phyloP scores from a whole-genome alignment of 2,888 invertebrate genomes.

The Ethmia dodecea region DNA sequence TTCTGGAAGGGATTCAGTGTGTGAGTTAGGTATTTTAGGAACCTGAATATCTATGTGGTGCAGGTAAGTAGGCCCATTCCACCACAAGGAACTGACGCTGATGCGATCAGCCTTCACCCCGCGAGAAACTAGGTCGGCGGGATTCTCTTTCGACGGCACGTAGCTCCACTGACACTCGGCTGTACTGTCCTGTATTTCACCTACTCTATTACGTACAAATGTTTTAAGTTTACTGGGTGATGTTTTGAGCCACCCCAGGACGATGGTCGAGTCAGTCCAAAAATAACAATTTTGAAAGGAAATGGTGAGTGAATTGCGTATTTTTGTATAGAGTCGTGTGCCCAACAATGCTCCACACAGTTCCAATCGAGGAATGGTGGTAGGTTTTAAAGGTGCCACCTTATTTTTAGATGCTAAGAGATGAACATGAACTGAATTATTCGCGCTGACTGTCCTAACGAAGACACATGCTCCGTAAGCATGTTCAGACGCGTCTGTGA shows the following conservation, averaged over 20 bases:
- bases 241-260: neutral
- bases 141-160: conserved; percentile 1
- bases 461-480: conserved; percentile 2
- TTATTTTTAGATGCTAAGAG: neutral
- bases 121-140: neutral
- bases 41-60: neutral
- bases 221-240: neutral
- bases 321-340: neutral
- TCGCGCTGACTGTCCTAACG: neutral
- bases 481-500: neutral
- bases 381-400: conserved; percentile 2
- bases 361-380: conserved; percentile 1
- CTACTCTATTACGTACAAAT: neutral
- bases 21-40: neutral
- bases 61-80: neutral
- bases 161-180: neutral
- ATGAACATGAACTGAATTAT: neutral
- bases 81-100: neutral
- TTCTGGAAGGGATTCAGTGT: neutral
- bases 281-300: neutral
- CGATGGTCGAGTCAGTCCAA: conserved; percentile 3
- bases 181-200: neutral
- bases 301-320: neutral
- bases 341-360: conserved; percentile 25
- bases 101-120: neutral